A percentile compares a stretch with the other conserved stretches of the same genome.
These are phyloP conservation scores for Subacronicta megacephala DNA, from an alignment of 2,888 invertebrate genomes.

Conservation along the genomic window DNA sequence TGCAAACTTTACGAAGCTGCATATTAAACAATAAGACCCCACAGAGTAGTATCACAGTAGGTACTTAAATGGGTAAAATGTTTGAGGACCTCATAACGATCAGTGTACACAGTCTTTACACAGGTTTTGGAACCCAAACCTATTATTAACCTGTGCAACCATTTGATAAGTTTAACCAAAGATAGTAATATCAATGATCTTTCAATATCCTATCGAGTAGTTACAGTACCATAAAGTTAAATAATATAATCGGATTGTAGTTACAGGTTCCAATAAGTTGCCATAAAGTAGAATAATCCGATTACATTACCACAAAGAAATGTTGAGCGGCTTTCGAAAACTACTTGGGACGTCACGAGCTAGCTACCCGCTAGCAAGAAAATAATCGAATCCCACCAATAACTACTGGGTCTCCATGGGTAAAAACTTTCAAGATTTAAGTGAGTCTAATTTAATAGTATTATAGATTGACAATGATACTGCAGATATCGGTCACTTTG, in stretches of 20 bases:
- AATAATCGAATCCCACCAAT: conserved; percentile 45
- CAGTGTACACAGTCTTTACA: too few relatives aligned
- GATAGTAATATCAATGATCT: neutral
- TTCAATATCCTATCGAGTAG: conserved; percentile 15
- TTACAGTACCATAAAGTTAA: conserved; percentile 34
- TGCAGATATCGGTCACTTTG: too few relatives aligned
- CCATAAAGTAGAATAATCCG: conserved; percentile 71
- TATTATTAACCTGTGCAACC: neutral
- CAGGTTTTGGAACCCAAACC: too few relatives aligned
- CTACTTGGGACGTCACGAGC: conserved; percentile 56
- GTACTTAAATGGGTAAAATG: too few relatives aligned
- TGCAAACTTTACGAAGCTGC: conserved; percentile 43
- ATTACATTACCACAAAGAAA: conserved; percentile 72
- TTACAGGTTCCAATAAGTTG: conserved; percentile 66
- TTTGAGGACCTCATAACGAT: too few relatives aligned
- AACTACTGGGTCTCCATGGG: conserved; percentile 36
- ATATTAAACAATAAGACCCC: conserved; percentile 54
- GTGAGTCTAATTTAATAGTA: neutral
- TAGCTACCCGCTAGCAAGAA: conserved; percentile 39
- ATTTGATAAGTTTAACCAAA: neutral
- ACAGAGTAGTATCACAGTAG: too few relatives aligned
- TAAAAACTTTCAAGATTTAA: neutral
- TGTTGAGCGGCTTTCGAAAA: conserved; percentile 69
- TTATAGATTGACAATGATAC: neutral
- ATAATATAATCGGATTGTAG: conserved; percentile 55